Conservation (phyloP, 53 echinoderm and acorn worm genomes). For the Echinarachnius parma region DNA sequence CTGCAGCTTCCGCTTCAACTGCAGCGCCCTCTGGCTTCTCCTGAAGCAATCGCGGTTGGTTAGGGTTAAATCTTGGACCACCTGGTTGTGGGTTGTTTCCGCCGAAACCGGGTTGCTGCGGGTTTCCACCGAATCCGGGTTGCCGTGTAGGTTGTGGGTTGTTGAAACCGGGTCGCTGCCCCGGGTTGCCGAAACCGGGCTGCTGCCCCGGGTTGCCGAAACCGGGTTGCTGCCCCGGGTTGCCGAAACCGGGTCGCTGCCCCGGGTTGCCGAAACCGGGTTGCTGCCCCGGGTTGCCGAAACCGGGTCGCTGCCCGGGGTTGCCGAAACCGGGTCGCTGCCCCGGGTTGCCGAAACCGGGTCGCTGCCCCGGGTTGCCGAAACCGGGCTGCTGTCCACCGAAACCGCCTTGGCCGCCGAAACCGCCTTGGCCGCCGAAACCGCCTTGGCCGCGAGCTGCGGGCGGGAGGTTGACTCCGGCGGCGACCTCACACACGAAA, state of each 20-base stretch:
- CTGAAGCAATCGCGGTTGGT: too few relatives aligned
- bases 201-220: background rate
- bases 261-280: slow-evolving; percentile 13
- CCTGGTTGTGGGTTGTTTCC: too few relatives aligned
- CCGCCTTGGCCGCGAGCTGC: slow-evolving; percentile 2
- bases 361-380: background rate
- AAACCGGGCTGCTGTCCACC: background rate
- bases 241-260: slow-evolving; percentile 10
- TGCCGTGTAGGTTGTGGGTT: too few relatives aligned
- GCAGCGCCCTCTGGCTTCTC: too few relatives aligned
- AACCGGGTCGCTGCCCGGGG: slow-evolving; percentile 2
- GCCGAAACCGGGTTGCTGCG: too few relatives aligned
- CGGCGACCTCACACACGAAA: slow-evolving; percentile 46
- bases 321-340: slow-evolving; percentile 3
- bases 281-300: slow-evolving; percentile 9
- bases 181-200: slow-evolving; percentile 6
- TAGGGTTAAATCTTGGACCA: too few relatives aligned
- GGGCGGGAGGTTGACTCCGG: background rate
- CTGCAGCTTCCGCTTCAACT: too few relatives aligned
- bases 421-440: background rate
- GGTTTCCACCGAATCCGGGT: too few relatives aligned
- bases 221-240: slow-evolving; percentile 9
- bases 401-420: background rate
- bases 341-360: background rate
- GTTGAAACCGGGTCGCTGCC: too few relatives aligned